phyloP scores from a whole-genome alignment of 2,888 invertebrate species.

The Clostera curtula region DNA sequence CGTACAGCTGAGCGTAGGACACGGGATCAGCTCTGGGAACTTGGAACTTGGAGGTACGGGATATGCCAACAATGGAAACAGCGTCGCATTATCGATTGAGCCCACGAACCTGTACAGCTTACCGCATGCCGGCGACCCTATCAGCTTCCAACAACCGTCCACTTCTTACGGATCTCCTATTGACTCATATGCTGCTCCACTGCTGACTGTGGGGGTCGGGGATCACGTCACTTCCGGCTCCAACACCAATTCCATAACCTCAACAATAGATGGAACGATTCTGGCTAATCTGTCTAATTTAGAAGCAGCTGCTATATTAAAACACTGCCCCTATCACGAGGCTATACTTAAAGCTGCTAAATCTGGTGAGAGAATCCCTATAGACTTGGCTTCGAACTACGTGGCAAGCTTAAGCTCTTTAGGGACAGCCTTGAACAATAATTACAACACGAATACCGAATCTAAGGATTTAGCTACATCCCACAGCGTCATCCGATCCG shows the following conservation, averaged over 20 bases:
- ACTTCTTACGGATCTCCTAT: constrained; percentile 59
- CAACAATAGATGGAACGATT: constrained; percentile 55
- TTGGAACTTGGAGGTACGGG: no score
- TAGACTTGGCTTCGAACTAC: constrained; percentile 66
- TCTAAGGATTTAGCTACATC: constrained; percentile 48
- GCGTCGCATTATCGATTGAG: constrained; percentile 58
- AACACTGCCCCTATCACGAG: constrained; percentile 69
- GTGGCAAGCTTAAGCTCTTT: constrained; percentile 69
- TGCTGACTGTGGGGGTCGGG: constrained; percentile 63
- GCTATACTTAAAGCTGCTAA: constrained; percentile 64
- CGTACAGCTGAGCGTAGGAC: no score
- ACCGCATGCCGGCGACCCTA: constrained; percentile 59
- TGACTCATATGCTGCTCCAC: constrained; percentile 69
- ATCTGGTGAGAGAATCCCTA: constrained; percentile 57
- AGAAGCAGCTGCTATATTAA: constrained; percentile 64
- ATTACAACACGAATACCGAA: constrained; percentile 38
- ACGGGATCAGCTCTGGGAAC: no score
- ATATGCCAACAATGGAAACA: no score
- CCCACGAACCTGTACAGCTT: constrained; percentile 69
- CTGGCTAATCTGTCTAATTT: constrained; percentile 52
- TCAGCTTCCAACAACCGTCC: constrained; percentile 64
- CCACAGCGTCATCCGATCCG: constrained; percentile 45
- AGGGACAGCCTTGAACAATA: constrained; percentile 63
- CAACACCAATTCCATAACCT: constrained; percentile 44
- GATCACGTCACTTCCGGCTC: constrained; percentile 69